phyloP scores from a whole-genome alignment of 2,113 vertebrate genomes.

The Cephalophus harveyi region DNA sequence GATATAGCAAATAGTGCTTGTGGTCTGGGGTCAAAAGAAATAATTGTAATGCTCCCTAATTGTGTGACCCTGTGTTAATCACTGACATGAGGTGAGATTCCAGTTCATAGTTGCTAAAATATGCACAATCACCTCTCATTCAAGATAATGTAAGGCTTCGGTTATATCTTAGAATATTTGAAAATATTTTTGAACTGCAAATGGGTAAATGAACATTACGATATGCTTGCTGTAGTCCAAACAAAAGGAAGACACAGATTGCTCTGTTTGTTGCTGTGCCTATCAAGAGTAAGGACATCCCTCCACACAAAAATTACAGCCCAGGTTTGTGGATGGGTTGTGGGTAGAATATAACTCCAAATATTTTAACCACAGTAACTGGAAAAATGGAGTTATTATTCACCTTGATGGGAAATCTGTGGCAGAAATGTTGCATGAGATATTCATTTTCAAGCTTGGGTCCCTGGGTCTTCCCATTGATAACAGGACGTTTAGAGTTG shows the following conservation, averaged over 20 bases:
- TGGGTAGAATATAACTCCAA: neutral
- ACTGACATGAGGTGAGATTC: neutral
- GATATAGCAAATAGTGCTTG: neutral
- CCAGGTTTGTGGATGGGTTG: neutral
- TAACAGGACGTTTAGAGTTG: fast-evolving
- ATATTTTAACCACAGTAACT: neutral
- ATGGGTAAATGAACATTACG: neutral
- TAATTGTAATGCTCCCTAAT: neutral
- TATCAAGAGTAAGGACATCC: neutral
- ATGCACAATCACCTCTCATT: neutral
- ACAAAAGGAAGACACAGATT: neutral
- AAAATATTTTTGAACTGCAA: neutral
- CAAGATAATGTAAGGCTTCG: neutral
- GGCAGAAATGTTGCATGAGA: neutral
- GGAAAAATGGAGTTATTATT: neutral
- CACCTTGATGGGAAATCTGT: no score
- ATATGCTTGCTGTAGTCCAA: neutral
- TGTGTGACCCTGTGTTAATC: neutral
- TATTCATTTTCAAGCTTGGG: neutral
- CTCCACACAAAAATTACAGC: neutral
- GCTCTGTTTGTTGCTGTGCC: neutral
- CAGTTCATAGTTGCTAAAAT: neutral
- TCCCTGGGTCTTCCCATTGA: neutral
- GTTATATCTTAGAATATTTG: neutral
- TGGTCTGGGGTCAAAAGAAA: neutral